Evolutionary conservation across 2,888 invertebrate genomes (phyloP), one percentile per base, ranked within the genome.

Genomic region (Rhyacophila evoluta): DNA sequence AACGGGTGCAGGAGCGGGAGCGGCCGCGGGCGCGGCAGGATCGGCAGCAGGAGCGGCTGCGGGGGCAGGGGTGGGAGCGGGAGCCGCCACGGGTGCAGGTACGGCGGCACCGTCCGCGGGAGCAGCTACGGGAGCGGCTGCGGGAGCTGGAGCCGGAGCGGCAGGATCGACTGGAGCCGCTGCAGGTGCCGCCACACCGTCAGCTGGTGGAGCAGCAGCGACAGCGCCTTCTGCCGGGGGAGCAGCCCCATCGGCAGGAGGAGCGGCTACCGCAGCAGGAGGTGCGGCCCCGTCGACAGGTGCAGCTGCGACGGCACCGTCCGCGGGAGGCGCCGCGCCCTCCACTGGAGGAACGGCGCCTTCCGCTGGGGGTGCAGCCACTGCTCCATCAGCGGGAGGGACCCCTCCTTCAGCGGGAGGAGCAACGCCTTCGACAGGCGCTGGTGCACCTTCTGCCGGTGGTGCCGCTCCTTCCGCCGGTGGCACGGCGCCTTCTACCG

Each of bases 401-500:
- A 83, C 80, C n/a, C 81, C 83, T 41, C 83, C 84, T 2, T 84
- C 84, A 28, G 83, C 84, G 5, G 84, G 84, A 0, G 85, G 84
- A 41, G 85, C 84, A 2, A 79, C 84, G 38, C 84, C 85, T 8
- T 84, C 85, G 8, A 83, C 85, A n/a, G 84, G 83, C 10, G 39
- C 74, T 2, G 76, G 81, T 3, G 38, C 85, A 27, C 75, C 83
- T 33, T 80, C 82, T 0, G 74, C 82, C 83, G 82, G 72, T 0
- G 83, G 81, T 1, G 75, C 85, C 8, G 84, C 19, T 83, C 83
- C 84, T 36, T 83, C 80, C 4, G 83, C 81, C 25, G 81, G 80
- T 72, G 68, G 85, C 5, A 83, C 85, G 33, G 85, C 86, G n/a
- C 85, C 86, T 81, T 86, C 87, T 70, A 84, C 84, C 1, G 83